These are phyloP conservation scores for Empidonax alnorum DNA, from an alignment of 2,113 vertebrate species.

Conservation along the genomic window DNA sequence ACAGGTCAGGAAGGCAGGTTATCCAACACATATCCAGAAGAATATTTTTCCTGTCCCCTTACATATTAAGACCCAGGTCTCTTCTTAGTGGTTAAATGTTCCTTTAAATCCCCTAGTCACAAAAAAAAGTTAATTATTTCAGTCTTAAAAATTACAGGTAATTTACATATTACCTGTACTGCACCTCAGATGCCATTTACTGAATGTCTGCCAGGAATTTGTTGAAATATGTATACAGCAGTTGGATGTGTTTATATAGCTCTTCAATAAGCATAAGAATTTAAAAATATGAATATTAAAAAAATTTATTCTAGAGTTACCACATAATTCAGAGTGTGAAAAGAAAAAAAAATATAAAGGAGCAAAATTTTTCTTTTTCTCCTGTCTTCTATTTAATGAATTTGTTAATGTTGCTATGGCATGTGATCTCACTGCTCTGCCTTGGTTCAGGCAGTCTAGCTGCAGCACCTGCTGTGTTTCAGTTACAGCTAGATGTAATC, in stretches of 20 bases:
- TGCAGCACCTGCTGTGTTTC: not conserved
- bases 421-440: not conserved
- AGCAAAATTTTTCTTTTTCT: not conserved
- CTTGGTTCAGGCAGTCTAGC: not conserved
- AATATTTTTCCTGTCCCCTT: not conserved
- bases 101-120: not conserved
- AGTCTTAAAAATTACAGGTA: not conserved
- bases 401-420: not conserved
- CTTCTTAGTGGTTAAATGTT: not conserved
- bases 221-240: not conserved
- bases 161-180: not conserved
- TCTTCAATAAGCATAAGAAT: not conserved
- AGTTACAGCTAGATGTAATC: not conserved
- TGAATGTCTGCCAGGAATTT: not conserved
- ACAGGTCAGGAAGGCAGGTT: not conserved
- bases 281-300: not conserved
- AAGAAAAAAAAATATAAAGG: fast-evolving
- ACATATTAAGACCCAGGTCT: not conserved
- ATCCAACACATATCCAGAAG: not conserved
- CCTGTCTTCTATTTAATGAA: not conserved
- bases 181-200: not conserved
- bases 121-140: not conserved
- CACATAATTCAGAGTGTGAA: not conserved
- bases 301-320: not conserved
- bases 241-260: not conserved